phyloP scores from a whole-genome alignment of 2,888 invertebrate genomes.

The Willowsia nigromaculata region DNA sequence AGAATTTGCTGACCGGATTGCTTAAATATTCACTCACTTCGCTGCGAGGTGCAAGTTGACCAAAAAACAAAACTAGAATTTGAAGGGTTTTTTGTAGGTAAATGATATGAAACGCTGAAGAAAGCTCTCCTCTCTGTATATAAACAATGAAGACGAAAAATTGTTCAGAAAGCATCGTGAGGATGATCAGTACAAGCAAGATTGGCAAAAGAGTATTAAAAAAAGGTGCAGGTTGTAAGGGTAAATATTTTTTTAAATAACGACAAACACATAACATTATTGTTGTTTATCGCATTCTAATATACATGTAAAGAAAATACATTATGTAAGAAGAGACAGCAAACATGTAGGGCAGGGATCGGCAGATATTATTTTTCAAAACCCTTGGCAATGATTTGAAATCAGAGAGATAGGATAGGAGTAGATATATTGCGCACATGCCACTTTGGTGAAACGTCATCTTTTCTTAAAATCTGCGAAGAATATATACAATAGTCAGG shows the following conservation, averaged over 20 bases:
- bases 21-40: slow-evolving; percentile 69
- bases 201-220: background rate
- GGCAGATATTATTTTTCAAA: slow-evolving; percentile 40
- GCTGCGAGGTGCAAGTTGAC: slow-evolving; percentile 58
- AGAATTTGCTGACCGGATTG: slow-evolving; percentile 70
- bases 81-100: slow-evolving; percentile 58
- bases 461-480: background rate
- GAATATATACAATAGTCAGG: background rate
- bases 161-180: background rate
- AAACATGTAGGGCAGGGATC: slow-evolving; percentile 71
- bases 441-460: background rate
- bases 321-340: slow-evolving; percentile 44
- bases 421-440: background rate
- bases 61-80: slow-evolving; percentile 67
- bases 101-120: slow-evolving; percentile 39
- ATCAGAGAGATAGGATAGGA: background rate
- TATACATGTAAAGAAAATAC: background rate
- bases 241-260: slow-evolving; percentile 56
- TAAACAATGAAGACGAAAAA: slow-evolving; percentile 11
- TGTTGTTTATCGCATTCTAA: background rate
- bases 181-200: slow-evolving; percentile 7
- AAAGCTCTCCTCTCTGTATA: background rate
- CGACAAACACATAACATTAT: slow-evolving; percentile 18
- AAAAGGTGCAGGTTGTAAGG: slow-evolving; percentile 54
- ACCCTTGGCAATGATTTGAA: slow-evolving; percentile 15